A percentile compares a stretch with the other conserved stretches of the same genome.
Evolutionary conservation across 2,113 vertebrate genomes (phyloP).

Genomic region (Pygoscelis antarcticus): DNA sequence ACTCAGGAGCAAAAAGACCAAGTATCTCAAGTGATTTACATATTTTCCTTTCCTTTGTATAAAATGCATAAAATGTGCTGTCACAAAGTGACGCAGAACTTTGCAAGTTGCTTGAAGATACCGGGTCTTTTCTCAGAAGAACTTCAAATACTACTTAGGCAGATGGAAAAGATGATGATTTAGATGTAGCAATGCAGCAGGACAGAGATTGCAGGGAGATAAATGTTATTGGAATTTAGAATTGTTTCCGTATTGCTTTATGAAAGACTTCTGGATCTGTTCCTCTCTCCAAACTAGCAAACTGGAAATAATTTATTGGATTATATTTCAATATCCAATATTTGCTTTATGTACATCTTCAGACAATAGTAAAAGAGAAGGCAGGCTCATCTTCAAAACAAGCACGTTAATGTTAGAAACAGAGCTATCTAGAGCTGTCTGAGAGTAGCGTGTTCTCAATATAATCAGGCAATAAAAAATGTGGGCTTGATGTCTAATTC

Average conservation of each 20-base stretch:
- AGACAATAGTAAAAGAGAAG: neutral
- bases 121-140: neutral
- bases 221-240: neutral
- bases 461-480: neutral
- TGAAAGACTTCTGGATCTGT: neutral
- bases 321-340: neutral
- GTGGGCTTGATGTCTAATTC: neutral
- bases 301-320: neutral
- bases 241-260: neutral
- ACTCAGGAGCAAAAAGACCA: neutral
- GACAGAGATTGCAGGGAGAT: neutral
- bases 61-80: neutral
- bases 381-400: constrained; percentile 1
- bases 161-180: neutral
- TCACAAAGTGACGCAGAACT: neutral
- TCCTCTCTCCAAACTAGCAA: neutral
- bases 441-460: neutral
- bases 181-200: neutral
- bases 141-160: neutral
- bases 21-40: neutral
- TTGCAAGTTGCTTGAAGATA: neutral
- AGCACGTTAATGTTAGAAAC: neutral
- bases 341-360: neutral
- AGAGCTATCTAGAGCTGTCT: neutral
- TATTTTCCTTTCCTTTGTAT: neutral